Evolutionary conservation across 2,113 vertebrate genomes (phyloP).

Genomic region (Amphiprion percula): DNA sequence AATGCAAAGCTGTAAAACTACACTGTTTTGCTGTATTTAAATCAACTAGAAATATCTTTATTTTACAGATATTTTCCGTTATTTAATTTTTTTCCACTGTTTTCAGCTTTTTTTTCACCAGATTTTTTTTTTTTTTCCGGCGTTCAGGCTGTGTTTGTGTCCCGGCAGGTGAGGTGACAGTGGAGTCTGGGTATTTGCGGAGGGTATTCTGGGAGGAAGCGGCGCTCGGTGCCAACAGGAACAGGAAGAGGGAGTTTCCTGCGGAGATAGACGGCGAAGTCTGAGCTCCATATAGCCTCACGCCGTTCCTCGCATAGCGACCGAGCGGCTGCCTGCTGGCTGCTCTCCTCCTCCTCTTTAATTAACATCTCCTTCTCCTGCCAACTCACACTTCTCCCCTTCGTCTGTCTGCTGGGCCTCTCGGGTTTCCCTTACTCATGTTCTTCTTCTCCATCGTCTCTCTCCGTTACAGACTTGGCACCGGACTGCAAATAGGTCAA

Average conservation of each 20-base stretch:
- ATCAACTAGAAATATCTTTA: no score
- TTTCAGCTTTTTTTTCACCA: not conserved
- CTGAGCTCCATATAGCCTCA: constrained; percentile 76
- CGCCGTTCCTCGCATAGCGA: constrained; percentile 77
- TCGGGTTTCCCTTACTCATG: constrained; percentile 64
- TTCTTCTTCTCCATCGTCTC: constrained; percentile 56
- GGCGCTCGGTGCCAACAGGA: constrained; percentile 71
- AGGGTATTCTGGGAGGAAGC: constrained; percentile 68
- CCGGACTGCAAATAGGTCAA: constrained; percentile 70
- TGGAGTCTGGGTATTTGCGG: constrained; percentile 63
- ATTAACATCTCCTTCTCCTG: constrained; percentile 18
- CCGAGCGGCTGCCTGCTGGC: constrained; percentile 7
- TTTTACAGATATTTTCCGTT: no score
- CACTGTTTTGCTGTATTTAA: no score
- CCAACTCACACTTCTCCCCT: constrained; percentile 65
- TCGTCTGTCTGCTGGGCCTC: constrained; percentile 35
- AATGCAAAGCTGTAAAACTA: no score
- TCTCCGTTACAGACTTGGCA: constrained; percentile 72
- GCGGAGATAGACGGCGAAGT: constrained; percentile 74
- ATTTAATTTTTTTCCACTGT: no score
- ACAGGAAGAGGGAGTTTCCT: constrained; percentile 82
- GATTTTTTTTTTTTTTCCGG: not conserved
- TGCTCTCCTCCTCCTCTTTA: constrained; percentile 16
- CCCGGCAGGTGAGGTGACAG: constrained; percentile 56
- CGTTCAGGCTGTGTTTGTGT: not conserved